Evolutionary conservation across 2,113 vertebrate genomes (phyloP).

Genomic region (Phaetusa simplex): DNA sequence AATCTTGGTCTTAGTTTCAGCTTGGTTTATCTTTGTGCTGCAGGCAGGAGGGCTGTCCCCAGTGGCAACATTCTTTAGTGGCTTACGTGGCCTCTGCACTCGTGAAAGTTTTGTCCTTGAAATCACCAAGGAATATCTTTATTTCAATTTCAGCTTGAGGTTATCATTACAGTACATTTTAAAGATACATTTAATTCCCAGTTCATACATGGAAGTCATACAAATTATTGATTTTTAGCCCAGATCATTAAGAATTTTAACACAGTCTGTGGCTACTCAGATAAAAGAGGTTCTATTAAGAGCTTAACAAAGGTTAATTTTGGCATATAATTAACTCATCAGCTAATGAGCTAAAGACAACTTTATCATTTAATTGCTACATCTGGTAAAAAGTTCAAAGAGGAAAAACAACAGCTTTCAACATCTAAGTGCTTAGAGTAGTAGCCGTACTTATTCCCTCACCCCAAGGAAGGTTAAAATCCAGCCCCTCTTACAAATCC

Average conservation of each 20-base stretch:
- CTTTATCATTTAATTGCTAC: slow-evolving; percentile 54
- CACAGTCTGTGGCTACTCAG: slow-evolving; percentile 36
- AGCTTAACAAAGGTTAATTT: slow-evolving; percentile 69
- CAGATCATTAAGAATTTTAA: slow-evolving; percentile 63
- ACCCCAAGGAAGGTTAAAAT: slow-evolving; percentile 48
- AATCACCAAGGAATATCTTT: slow-evolving; percentile 50
- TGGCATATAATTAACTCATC: slow-evolving; percentile 58
- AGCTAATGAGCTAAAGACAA: slow-evolving; percentile 64
- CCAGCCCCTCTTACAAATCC: slow-evolving; percentile 29
- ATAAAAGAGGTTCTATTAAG: slow-evolving; percentile 57
- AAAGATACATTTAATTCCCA: slow-evolving; percentile 50
- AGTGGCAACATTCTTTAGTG: slow-evolving; percentile 25
- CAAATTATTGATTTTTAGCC: slow-evolving; percentile 63
- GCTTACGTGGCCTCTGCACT: slow-evolving; percentile 28
- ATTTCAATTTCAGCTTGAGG: slow-evolving; percentile 65
- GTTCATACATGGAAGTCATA: slow-evolving; percentile 41
- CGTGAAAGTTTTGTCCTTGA: slow-evolving; percentile 58
- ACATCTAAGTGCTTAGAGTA: slow-evolving; percentile 39
- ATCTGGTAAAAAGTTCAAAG: slow-evolving; percentile 64
- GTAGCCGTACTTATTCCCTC: not conserved
- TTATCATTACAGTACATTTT: slow-evolving; percentile 62
- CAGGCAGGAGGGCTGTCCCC: slow-evolving; percentile 39
- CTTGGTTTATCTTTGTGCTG: slow-evolving; percentile 53
- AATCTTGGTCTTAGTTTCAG: slow-evolving; percentile 16
- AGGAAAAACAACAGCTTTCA: slow-evolving; percentile 16